Evolutionary conservation across 2,888 invertebrate genomes (phyloP), one percentile per base, ranked within the genome.

Genomic region (Odontothrips loti): DNA sequence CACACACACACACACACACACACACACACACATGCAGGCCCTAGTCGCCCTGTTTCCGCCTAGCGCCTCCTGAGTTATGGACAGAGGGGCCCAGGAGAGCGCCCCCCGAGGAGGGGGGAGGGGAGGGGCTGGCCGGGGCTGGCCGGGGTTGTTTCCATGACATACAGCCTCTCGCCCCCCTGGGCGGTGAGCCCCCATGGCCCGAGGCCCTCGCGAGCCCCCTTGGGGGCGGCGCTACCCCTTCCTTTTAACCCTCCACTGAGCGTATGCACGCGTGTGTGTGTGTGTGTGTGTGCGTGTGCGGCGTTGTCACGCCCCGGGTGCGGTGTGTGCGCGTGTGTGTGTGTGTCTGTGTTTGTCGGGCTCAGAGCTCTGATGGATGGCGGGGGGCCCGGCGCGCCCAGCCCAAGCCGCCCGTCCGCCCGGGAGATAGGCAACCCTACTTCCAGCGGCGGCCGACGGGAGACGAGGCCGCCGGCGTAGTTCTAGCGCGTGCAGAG

Each of bases 111-210:
- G n/a, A n/a, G n/a, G n/a, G 34, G 6, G 34, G 6, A 43, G 34
- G 6, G 34, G 34, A 43, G 34, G 34, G 34, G 34, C 3, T 6
- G 34, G 34, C 3, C 3, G 17, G 58, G 58, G n/a, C 58, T 20
- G 58, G 58, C 17, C 17, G n/a, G 58, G 58, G 58, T 58, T 58
- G 58, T 58, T 58, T 58, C 58, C 58, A 58, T 58, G 58, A 58
- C 58, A n/a, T 58, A 58, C 58, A 58, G 58, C 58, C 17, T 58
- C 20, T 20, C n/a, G 58, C 15, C 20, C 58, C n/a, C 17, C 58
- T 17, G 58, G 58, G 58, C 8, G 58, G 58, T 8, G 58, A 4
- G n/a, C 58, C 58, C 58, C 34, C 58, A 1, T n/a, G 20, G 6
- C 58, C 58, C n/a, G 58, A 6, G n/a, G 58, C 58, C 58, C 58